Evolutionary conservation across 2,888 invertebrate species (phyloP).

Genomic region (Thysanoteuthis rhombus): DNA sequence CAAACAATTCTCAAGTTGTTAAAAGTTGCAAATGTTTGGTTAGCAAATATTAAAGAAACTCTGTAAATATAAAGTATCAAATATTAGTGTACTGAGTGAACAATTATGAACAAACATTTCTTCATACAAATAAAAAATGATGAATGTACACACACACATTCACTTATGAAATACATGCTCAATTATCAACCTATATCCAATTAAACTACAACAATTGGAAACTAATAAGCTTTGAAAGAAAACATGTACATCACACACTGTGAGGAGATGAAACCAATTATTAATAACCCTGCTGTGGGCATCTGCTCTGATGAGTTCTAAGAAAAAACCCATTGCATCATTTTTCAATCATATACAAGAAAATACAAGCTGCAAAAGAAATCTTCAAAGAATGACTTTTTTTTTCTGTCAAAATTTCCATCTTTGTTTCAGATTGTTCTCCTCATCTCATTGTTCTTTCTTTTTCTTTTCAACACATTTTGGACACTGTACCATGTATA

Average conservation of each 20-base stretch:
- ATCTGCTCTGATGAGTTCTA: background rate
- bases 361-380: background rate
- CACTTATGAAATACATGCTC: background rate
- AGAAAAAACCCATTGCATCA: background rate
- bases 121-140: background rate
- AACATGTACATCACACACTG: background rate
- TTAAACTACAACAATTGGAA: background rate
- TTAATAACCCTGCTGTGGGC: background rate
- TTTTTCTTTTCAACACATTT: background rate
- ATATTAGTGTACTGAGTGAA: background rate
- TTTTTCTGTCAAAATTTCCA: background rate
- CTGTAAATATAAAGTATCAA: background rate
- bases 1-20: background rate
- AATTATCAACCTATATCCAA: background rate
- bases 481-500: too few relatives aligned
- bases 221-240: background rate
- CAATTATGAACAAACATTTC: background rate
- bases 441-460: background rate
- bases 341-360: background rate
- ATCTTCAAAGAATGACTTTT: background rate
- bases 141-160: background rate
- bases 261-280: background rate
- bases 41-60: background rate
- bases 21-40: background rate
- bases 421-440: too few relatives aligned